phyloP scores from a whole-genome alignment of 2,113 vertebrate genomes.

The Ciconia boyciana region DNA sequence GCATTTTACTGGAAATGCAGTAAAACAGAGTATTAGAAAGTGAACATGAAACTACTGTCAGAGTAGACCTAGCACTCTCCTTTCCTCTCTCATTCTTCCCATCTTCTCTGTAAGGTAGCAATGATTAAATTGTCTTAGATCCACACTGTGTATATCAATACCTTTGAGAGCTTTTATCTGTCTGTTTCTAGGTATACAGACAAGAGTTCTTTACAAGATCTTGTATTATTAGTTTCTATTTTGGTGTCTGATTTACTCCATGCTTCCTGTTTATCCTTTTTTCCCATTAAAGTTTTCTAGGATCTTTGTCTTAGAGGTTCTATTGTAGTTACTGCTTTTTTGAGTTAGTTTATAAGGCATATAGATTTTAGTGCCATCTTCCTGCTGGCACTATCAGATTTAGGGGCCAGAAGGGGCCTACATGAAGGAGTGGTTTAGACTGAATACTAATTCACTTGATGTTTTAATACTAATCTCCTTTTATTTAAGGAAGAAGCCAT shows the following conservation, averaged over 20 bases:
- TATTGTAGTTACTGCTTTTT: neutral
- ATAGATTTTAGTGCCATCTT: neutral
- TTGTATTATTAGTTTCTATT: neutral
- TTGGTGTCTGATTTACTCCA: neutral
- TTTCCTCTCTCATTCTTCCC: neutral
- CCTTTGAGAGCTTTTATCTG: neutral
- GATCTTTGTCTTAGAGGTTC: neutral
- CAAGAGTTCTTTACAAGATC: neutral
- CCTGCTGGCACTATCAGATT: neutral
- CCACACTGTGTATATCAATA: neutral
- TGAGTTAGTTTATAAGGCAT: neutral
- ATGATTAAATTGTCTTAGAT: neutral
- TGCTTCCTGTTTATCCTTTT: accelerated
- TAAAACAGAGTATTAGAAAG: neutral
- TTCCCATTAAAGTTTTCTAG: neutral
- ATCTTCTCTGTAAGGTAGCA: neutral
- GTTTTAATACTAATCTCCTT: neutral
- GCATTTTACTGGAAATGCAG: neutral
- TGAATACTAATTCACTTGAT: neutral
- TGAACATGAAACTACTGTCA: neutral
- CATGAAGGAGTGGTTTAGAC: neutral
- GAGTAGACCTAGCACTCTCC: neutral
- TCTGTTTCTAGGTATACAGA: neutral
- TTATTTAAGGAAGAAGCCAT: slow-evolving; percentile 80
- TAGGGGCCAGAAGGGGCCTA: neutral